These are phyloP conservation scores for Orthochromis indermauri DNA, from an alignment of 2,113 vertebrate species.

Conservation along the genomic window DNA sequence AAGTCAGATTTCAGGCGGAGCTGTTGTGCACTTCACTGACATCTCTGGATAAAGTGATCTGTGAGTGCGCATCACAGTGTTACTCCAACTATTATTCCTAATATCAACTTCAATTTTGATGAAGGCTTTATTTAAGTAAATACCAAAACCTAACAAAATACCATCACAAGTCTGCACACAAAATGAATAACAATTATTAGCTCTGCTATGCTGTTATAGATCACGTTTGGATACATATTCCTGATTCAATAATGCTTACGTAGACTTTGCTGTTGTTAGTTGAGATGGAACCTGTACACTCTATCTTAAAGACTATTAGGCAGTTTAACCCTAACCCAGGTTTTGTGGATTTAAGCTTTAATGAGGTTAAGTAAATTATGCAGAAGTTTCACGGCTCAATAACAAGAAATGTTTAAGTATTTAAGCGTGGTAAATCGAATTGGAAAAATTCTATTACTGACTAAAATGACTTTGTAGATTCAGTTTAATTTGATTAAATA, in stretches of 20 bases:
- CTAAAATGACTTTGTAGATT: background rate
- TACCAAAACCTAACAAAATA: background rate
- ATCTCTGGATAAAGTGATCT: background rate
- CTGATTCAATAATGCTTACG: background rate
- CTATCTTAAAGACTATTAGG: background rate
- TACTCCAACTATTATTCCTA: background rate
- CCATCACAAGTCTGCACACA: background rate
- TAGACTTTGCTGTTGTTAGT: background rate
- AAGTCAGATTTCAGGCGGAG: background rate
- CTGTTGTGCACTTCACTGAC: background rate
- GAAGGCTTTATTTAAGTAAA: background rate
- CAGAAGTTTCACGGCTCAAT: background rate
- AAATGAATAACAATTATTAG: background rate
- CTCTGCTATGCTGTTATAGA: background rate
- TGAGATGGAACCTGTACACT: background rate
- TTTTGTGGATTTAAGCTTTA: background rate
- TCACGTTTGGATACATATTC: background rate
- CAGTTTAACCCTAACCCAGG: background rate
- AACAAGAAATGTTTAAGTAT: background rate
- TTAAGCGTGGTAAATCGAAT: background rate
- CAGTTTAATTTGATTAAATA: background rate
- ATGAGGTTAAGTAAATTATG: background rate
- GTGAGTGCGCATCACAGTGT: background rate
- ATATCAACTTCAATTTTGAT: background rate
- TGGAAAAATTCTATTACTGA: background rate